These are phyloP conservation scores for Erinaceus europaeus DNA, from an alignment of 2,113 vertebrate species.

Conservation along the genomic window DNA sequence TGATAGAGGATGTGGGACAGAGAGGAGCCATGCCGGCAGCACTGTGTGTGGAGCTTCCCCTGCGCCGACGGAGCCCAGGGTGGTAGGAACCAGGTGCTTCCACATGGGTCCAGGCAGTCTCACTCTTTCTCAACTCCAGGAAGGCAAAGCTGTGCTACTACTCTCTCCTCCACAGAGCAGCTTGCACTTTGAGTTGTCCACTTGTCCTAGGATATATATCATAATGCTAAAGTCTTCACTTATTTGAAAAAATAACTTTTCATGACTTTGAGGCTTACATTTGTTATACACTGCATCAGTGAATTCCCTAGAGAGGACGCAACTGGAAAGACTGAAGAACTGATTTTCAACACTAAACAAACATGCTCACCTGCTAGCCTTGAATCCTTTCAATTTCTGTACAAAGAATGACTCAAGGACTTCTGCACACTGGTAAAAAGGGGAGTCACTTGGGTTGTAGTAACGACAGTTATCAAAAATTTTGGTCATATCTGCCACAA, in stretches of 20 bases:
- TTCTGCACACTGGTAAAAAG: slow-evolving; percentile 98
- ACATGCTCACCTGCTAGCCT: slow-evolving; percentile 94
- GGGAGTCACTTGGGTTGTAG: slow-evolving; percentile 98
- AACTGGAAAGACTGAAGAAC: not conserved
- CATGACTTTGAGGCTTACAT: not conserved
- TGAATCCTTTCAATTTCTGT: slow-evolving; percentile 99
- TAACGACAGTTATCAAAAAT: slow-evolving; percentile 99
- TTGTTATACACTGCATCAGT: not conserved
- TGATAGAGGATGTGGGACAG: too few relatives aligned
- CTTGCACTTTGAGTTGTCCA: too few relatives aligned
- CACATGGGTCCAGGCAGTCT: too few relatives aligned
- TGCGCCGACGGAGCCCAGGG: too few relatives aligned
- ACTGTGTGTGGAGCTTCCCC: too few relatives aligned
- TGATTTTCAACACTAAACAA: not conserved
- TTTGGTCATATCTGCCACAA: slow-evolving; percentile 99
- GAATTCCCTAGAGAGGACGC: not conserved
- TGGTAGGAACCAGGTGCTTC: too few relatives aligned
- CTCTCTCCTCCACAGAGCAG: too few relatives aligned
- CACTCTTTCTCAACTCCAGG: too few relatives aligned
- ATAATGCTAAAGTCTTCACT: not conserved
- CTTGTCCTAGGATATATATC: not conserved
- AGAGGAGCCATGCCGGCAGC: too few relatives aligned
- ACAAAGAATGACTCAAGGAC: slow-evolving; percentile 98
- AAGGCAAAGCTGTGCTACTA: too few relatives aligned
- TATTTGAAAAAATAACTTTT: not conserved